Evolutionary conservation across 2,888 invertebrate species (phyloP), one percentile per base, ranked within the genome.

Genomic region (Drosophila mimetica): DNA sequence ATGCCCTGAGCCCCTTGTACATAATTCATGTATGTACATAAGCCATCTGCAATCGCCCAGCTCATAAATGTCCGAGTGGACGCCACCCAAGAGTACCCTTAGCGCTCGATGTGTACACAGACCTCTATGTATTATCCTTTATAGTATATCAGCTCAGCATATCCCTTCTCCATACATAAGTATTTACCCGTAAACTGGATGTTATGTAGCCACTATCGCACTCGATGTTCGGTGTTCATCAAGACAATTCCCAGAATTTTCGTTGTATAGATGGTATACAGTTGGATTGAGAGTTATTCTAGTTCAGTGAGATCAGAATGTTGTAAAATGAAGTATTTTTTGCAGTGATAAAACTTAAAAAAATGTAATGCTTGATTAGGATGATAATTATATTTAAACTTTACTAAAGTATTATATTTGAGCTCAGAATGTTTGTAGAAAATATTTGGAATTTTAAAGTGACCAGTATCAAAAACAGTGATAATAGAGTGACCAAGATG

Each of bases 181-280:
- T 28, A 48, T 42, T 48, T 48, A 63, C 2, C 39, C 18, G 32
- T 42, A 63, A 34, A 30, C n/a, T 63, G 28, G 41, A 42, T 63
- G 63, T 63, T 34, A 25, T 30, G 34, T 65, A 36, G 50, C 34
- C 63, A 63, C 66, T 41, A n/a, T 42, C 34, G 42, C 63, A 63
- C 63, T 50, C 11, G 51, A 63, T 63, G 63, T 63, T 54, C 14
- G 42, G 32, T 63, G 18, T 63, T 42, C 41, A 28, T 34, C 22
- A 9, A 14, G 13, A 5, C 52, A 28, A 42, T 36, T 51, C 16
- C 25, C 25, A 18, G 25, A 55, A 25, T n/a, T 8, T 32, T 16
- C 13, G n/a, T 37, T 39, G 14, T 30, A 32, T 13, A 7, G 4
- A 13, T 20, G 16, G 25, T 11, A 13, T 18, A n/a, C n/a, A 30